Evolutionary conservation across 2,113 vertebrate genomes (phyloP).

Genomic region (Alosa alosa): DNA sequence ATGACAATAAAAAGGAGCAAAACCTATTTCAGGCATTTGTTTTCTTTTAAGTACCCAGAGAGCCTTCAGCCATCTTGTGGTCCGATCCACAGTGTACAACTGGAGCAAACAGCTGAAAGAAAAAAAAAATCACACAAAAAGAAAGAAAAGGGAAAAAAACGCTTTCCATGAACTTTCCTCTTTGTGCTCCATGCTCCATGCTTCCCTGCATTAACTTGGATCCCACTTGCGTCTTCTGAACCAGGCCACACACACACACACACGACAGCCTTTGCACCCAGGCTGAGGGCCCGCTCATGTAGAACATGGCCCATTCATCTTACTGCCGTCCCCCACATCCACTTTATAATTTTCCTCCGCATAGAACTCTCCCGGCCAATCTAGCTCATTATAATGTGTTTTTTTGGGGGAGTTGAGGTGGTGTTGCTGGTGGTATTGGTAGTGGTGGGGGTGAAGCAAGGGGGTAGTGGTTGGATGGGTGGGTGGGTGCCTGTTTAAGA

Average conservation of each 20-base stretch:
- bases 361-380: constrained; percentile 53
- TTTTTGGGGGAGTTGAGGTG: constrained; percentile 30
- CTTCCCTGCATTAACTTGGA: not conserved
- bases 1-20: not conserved
- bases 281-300: constrained; percentile 28
- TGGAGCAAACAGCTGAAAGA: not conserved
- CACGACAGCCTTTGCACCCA: not conserved
- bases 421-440: not conserved
- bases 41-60: not conserved
- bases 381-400: constrained; percentile 62
- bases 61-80: not conserved
- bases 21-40: not conserved
- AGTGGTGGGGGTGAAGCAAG: constrained; percentile 48
- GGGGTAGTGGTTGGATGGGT: constrained; percentile 7
- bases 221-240: not conserved
- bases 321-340: constrained; percentile 46
- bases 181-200: not conserved
- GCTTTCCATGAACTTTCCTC: not conserved
- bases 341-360: constrained; percentile 48
- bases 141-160: not conserved
- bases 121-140: not conserved
- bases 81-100: not conserved
- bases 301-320: constrained; percentile 61
- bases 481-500: constrained; percentile 28
- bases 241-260: not conserved